Base-by-base conservation (phyloP, 2,888 invertebrate species). In the Lamellibrachia satsuma region DNA sequence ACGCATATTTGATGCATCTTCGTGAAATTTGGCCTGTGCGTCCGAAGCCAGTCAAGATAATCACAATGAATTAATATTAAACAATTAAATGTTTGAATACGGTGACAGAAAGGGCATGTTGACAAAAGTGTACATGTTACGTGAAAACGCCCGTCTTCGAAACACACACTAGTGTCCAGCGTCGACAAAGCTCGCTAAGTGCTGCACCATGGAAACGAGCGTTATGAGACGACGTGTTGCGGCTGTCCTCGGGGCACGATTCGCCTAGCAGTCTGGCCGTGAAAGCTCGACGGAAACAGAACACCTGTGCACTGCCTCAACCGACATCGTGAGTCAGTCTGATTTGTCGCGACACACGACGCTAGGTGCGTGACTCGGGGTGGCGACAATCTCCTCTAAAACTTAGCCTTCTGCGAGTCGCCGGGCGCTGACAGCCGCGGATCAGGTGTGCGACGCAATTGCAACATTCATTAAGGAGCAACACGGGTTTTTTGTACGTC, bases 301-400 rank as follows among this genome's bases (percentile, higher is more conserved):
- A 75, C 75, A 75, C 75, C 75, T 75, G 75, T 22, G 22, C 75
- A 15, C 22, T 15, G 6, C 15, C 15, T 75, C 75, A 75, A 6
- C 22, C 15, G 75, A 75, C 75, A n/a, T 22, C 75, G 75, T n/a
- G 22, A 75, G 75, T 15, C 75, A 75, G 22, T 75, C n/a, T 75
- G 75, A 75, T 75, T 75, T 75, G 75, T 75, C 75, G 75, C 75
- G 75, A 75, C 75, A 75, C 75, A 75, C 75, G 75, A 75, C 75
- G 75, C 75, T 75, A 11, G 22, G 22, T 75, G 75, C 75, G 75
- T 75, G 75, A 75, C 75, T 15, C 75, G 11, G 22, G 22, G 22
- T 75, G 39, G 6, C 75, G 75, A 75, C 75, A 75, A n/a, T 75
- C 75, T 15, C 75, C 75, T 75, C 75, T 75, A 75, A 75, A 75